These are phyloP conservation scores for Trichechus manatus DNA, from an alignment of 2,113 vertebrate genomes.

Conservation along the genomic window DNA sequence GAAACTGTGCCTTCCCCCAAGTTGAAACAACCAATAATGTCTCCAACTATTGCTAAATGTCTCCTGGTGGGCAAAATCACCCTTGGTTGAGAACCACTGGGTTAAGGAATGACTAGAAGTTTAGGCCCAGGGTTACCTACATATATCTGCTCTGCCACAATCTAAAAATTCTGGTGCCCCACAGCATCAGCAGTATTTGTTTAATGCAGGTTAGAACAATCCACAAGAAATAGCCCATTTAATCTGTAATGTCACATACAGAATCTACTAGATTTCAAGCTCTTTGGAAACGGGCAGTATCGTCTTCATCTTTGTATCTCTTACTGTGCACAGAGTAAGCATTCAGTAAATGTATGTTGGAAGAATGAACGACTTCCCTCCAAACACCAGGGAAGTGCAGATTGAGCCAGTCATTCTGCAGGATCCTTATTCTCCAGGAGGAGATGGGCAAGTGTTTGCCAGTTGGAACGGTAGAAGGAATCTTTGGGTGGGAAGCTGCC, in stretches of 20 bases:
- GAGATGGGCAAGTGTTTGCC: conserved; percentile 71
- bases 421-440: conserved; percentile 54
- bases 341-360: background rate
- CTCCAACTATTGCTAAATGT: background rate
- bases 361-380: background rate
- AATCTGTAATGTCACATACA: background rate
- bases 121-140: background rate
- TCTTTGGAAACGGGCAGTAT: background rate
- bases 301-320: background rate
- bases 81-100: background rate
- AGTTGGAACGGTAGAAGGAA: conserved; percentile 77
- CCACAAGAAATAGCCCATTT: background rate
- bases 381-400: background rate
- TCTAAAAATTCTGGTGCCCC: background rate
- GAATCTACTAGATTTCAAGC: background rate
- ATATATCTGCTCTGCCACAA: background rate
- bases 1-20: background rate
- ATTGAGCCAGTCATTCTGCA: background rate
- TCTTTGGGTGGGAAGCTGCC: conserved; percentile 73
- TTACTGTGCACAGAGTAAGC: background rate
- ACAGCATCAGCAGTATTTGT: background rate
- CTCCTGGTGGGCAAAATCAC: background rate
- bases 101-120: background rate
- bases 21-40: background rate
- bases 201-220: background rate